Conservation (phyloP, 2,797 vertebrate genomes). For the Smutsia gigantea region DNA sequence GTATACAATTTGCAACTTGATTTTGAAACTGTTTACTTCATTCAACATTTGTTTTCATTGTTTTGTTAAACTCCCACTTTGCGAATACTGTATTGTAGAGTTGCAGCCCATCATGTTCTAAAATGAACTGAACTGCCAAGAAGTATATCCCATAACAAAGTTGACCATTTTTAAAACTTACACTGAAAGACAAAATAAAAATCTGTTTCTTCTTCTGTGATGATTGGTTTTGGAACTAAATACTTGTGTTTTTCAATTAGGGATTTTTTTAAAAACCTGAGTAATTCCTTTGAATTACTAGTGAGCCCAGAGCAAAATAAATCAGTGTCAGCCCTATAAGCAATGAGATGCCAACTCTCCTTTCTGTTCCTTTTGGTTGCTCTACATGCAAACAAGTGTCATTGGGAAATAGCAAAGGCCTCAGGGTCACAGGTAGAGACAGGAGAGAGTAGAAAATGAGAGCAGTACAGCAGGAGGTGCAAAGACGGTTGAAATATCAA, state of each 20-base stretch:
- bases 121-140: conserved; percentile 38
- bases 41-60: neutral
- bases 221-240: neutral
- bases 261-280: neutral
- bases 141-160: neutral
- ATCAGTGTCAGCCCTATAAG: neutral
- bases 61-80: conserved; percentile 56
- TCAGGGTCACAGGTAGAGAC: neutral
- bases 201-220: neutral
- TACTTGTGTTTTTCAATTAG: neutral
- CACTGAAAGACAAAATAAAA: neutral
- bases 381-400: neutral
- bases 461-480: neutral
- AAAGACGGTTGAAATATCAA: neutral
- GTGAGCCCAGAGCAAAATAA: neutral
- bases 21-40: conserved; percentile 7
- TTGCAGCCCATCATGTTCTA: neutral
- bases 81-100: conserved; percentile 39
- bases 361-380: neutral
- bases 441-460: neutral
- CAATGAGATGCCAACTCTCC: neutral
- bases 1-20: conserved; percentile 44
- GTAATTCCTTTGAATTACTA: neutral
- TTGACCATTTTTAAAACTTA: conserved; percentile 8
- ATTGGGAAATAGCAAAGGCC: neutral